phyloP scores from a whole-genome alignment of 2,797 vertebrate species.

The Kryptolebias ocellatus region DNA sequence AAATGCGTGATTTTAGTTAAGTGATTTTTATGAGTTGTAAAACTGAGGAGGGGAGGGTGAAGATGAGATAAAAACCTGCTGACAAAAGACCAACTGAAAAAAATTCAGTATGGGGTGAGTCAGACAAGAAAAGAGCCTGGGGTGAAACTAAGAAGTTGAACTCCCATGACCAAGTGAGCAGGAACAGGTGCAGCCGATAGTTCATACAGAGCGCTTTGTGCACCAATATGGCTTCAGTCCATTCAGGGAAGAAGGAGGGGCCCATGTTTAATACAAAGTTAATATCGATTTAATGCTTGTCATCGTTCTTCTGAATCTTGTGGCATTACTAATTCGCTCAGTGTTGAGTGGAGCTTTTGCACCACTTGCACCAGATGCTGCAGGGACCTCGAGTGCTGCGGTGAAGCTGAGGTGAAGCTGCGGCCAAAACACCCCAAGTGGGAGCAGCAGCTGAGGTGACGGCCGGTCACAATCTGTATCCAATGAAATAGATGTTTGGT shows the following conservation, averaged over 20 bases:
- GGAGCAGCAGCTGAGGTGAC: conserved; percentile 58
- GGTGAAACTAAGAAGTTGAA: conserved; percentile 74
- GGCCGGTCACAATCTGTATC: conserved; percentile 37
- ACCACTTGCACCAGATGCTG: conserved; percentile 71
- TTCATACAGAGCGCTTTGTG: conserved; percentile 82
- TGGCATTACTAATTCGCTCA: conserved; percentile 79
- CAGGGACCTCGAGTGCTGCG: conserved; percentile 38
- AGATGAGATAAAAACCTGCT: conserved; percentile 45
- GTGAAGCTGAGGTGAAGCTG: conserved; percentile 68
- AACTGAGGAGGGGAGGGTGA: conserved; percentile 34
- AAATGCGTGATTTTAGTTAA: conserved; percentile 20
- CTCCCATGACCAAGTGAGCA: conserved; percentile 66
- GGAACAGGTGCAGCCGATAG: conserved; percentile 83
- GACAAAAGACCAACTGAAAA: conserved; percentile 67
- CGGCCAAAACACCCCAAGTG: conserved; percentile 72
- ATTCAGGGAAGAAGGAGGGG: conserved; percentile 70
- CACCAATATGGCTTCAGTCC: conserved; percentile 70
- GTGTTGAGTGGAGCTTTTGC: conserved; percentile 58
- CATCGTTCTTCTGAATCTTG: conserved; percentile 77
- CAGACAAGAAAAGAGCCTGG: conserved; percentile 55
- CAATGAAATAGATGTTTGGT: conserved; percentile 68
- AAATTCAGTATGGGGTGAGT: conserved; percentile 58
- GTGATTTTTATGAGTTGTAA: conserved; percentile 49
- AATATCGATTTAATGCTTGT: conserved; percentile 91
- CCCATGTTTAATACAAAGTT: conserved; percentile 87